Conservation (phyloP, 2,888 invertebrate genomes). For the Cylloceria caligata region DNA sequence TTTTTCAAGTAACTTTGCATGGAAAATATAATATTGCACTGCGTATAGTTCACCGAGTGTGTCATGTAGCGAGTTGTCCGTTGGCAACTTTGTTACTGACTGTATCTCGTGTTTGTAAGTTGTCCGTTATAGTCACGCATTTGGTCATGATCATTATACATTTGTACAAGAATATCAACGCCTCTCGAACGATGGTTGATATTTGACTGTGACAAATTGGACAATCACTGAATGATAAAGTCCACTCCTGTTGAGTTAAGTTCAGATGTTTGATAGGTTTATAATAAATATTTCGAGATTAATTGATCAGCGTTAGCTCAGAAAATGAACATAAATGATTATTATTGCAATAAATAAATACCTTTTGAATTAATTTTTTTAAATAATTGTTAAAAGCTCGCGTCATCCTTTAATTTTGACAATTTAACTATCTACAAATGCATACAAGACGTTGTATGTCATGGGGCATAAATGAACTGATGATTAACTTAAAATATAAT, state of each 20-base stretch:
- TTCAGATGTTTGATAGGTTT: slow-evolving; percentile 4
- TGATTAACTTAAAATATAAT: too few relatives aligned
- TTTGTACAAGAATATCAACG: not conserved
- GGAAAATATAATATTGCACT: slow-evolving; percentile 19
- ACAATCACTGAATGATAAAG: slow-evolving; percentile 26
- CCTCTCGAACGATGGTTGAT: not conserved
- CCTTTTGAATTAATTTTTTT: too few relatives aligned
- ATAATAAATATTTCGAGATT: not conserved
- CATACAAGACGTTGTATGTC: too few relatives aligned
- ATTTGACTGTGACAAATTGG: slow-evolving; percentile 35
- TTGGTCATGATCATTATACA: slow-evolving; percentile 16
- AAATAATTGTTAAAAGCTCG: too few relatives aligned
- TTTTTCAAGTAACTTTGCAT: slow-evolving; percentile 66
- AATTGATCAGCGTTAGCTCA: not conserved
- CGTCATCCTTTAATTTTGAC: too few relatives aligned
- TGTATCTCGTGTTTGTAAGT: slow-evolving; percentile 2
- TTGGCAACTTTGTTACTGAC: not conserved
- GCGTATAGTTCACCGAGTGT: not conserved
- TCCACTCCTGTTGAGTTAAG: not conserved
- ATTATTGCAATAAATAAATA: too few relatives aligned
- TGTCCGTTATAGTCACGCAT: slow-evolving; percentile 17
- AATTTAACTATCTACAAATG: too few relatives aligned
- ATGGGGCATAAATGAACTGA: too few relatives aligned
- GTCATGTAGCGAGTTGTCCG: slow-evolving; percentile 13
- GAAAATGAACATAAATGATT: not conserved